phyloP scores from a whole-genome alignment of 2,797 vertebrate genomes.

The Parauchenoglanis punctatus region DNA sequence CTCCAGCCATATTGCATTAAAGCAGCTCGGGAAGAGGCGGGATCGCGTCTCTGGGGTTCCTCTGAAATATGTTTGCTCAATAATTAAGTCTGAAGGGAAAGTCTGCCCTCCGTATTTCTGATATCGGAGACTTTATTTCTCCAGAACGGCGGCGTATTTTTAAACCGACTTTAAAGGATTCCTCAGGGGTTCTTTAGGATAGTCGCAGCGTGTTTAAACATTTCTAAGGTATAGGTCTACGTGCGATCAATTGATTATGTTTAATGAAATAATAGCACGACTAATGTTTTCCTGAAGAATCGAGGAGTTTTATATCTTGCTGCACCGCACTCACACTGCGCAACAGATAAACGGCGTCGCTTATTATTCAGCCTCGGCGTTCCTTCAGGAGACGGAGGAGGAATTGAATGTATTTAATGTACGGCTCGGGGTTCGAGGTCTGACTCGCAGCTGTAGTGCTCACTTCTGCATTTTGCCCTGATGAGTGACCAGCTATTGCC shows the following conservation, averaged over 20 bases:
- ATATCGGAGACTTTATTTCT: neutral
- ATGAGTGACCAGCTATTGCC: slow-evolving; percentile 58
- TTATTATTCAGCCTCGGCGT: neutral
- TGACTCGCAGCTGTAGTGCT: slow-evolving; percentile 42
- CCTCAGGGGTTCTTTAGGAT: neutral
- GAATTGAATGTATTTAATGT: slow-evolving; percentile 27
- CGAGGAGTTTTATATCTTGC: too few species aligned
- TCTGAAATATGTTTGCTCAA: neutral
- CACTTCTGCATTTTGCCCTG: slow-evolving; percentile 50
- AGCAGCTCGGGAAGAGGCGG: neutral
- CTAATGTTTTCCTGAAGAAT: neutral
- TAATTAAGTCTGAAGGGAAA: slow-evolving; percentile 24
- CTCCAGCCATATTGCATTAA: slow-evolving; percentile 31
- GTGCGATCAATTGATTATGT: neutral
- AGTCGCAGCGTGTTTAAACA: too few species aligned
- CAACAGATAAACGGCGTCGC: neutral
- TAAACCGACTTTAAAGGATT: neutral
- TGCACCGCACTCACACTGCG: neutral
- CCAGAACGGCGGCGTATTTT: neutral
- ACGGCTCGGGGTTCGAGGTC: slow-evolving; percentile 40
- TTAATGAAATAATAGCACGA: neutral
- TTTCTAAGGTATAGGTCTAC: too few species aligned
- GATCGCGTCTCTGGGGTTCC: neutral
- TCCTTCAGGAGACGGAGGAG: slow-evolving; percentile 20
- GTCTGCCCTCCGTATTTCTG: neutral